Percentiles rank a stretch among this genome's conserved stretches.
Evolutionary conservation across 2,888 invertebrate species (phyloP).

Genomic region (Drepanosiphum platanoidis): DNA sequence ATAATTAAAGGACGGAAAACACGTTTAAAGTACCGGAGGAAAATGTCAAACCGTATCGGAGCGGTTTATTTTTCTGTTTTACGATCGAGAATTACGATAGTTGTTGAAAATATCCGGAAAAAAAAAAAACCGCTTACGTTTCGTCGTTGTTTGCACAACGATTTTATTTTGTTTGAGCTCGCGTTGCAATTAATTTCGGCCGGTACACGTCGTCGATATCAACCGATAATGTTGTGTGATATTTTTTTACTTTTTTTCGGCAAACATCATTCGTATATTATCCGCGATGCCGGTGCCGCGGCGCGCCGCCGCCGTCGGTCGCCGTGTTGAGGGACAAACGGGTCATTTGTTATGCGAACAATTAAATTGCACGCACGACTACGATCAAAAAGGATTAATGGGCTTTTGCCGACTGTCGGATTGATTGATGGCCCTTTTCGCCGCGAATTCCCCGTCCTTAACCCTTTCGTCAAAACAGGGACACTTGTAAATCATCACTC

Average conservation of each 20-base stretch:
- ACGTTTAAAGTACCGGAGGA: too few relatives aligned
- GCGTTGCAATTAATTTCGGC: not conserved
- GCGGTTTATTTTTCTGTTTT: too few relatives aligned
- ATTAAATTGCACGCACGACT: conserved; percentile 62
- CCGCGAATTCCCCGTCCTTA: conserved; percentile 29
- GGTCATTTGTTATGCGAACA: conserved; percentile 61
- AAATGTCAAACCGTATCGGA: too few relatives aligned
- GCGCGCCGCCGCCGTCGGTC: not conserved
- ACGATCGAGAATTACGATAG: too few relatives aligned
- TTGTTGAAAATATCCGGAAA: too few relatives aligned
- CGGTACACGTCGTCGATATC: not conserved
- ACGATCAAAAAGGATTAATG: conserved; percentile 60
- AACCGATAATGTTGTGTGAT: not conserved
- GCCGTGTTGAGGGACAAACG: conserved; percentile 40
- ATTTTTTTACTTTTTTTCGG: conserved; percentile 1
- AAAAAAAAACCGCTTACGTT: too few relatives aligned
- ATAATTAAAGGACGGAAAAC: too few relatives aligned
- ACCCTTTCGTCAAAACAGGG: conserved; percentile 57
- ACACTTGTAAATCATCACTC: conserved; percentile 60
- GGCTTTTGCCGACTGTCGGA: conserved; percentile 60
- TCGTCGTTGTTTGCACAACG: too few relatives aligned
- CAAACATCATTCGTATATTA: not conserved
- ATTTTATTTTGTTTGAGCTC: not conserved
- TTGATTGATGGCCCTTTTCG: conserved; percentile 60
- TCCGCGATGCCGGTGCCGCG: not conserved